Evolutionary conservation across 2,888 invertebrate genomes (phyloP).

Genomic region (Dermolepida albohirtum): DNA sequence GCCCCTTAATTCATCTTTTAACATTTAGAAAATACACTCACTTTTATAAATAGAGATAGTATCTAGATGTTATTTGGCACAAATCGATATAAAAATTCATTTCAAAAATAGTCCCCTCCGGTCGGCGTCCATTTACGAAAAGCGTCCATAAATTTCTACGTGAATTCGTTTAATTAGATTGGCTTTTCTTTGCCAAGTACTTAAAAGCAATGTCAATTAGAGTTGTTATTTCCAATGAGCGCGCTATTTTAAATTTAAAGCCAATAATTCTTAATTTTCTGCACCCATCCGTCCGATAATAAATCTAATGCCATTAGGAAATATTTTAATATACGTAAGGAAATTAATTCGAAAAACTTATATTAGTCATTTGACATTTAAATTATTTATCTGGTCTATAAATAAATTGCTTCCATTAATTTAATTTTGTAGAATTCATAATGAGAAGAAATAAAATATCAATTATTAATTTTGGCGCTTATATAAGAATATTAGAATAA

Average conservation of each 20-base stretch:
- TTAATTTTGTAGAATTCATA: not conserved
- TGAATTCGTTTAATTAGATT: constrained; percentile 51
- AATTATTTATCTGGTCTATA: not conserved
- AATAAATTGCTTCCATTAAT: not conserved
- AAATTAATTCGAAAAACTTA: constrained; percentile 8
- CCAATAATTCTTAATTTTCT: constrained; percentile 42
- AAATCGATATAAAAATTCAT: constrained; percentile 37
- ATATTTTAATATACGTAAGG: constrained; percentile 11
- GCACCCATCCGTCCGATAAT: constrained; percentile 12
- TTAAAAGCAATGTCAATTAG: constrained; percentile 53
- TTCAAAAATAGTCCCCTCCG: constrained; percentile 30
- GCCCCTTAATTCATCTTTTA: constrained; percentile 22
- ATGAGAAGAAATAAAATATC: too few species aligned
- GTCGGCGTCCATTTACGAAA: constrained; percentile 30
- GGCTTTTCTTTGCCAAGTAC: constrained; percentile 52
- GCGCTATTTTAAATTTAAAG: constrained; percentile 40
- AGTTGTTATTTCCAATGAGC: constrained; percentile 46
- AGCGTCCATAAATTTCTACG: constrained; percentile 50
- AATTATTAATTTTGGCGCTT: too few species aligned
- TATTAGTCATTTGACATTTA: not conserved
- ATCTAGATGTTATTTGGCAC: constrained; percentile 32
- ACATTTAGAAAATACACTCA: constrained; percentile 25
- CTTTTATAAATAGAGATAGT: constrained; percentile 31
- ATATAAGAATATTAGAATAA: too few species aligned
- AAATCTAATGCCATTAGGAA: constrained; percentile 11